Percentiles rank a stretch among this genome's conserved stretches.
Evolutionary conservation across 2,797 vertebrate genomes (phyloP).

Genomic region (Enteromius radiatus): DNA sequence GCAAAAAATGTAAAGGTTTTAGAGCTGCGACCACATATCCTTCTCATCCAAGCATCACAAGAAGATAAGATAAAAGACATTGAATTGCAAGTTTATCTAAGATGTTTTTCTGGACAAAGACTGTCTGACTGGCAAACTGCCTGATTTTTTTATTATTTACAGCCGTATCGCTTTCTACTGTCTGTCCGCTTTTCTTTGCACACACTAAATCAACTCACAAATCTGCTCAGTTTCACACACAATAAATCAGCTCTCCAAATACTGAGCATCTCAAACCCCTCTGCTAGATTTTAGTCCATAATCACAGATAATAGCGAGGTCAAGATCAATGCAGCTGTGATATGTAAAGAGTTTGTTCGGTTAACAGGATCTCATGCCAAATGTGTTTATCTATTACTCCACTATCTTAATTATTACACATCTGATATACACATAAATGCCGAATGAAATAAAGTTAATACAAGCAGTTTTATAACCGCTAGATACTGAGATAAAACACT

Average conservation of each 20-base stretch:
- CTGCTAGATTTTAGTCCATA: neutral
- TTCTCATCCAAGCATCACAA: neutral
- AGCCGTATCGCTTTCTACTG: neutral
- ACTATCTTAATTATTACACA: neutral
- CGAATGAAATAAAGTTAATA: neutral
- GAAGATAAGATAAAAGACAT: neutral
- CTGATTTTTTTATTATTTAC: slow-evolving; percentile 2
- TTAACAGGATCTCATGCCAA: neutral
- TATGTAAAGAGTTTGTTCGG: neutral
- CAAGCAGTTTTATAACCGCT: slow-evolving; percentile 5
- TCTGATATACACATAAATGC: neutral
- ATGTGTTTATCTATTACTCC: neutral
- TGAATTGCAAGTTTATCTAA: neutral
- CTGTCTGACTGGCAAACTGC: slow-evolving; percentile 5
- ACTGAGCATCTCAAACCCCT: neutral
- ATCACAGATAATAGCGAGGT: slow-evolving; percentile 20
- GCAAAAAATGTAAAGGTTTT: neutral
- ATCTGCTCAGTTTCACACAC: neutral
- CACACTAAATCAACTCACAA: neutral
- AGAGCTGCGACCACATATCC: neutral
- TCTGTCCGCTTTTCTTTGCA: neutral
- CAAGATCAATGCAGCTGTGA: slow-evolving; percentile 10
- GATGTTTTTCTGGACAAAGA: slow-evolving; percentile 5
- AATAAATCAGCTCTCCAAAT: neutral
- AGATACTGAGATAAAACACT: slow-evolving; percentile 6